Evolutionary conservation across 2,113 vertebrate species (phyloP), one percentile per base, ranked within the genome.

Genomic region (Cochlearius cochlearius): DNA sequence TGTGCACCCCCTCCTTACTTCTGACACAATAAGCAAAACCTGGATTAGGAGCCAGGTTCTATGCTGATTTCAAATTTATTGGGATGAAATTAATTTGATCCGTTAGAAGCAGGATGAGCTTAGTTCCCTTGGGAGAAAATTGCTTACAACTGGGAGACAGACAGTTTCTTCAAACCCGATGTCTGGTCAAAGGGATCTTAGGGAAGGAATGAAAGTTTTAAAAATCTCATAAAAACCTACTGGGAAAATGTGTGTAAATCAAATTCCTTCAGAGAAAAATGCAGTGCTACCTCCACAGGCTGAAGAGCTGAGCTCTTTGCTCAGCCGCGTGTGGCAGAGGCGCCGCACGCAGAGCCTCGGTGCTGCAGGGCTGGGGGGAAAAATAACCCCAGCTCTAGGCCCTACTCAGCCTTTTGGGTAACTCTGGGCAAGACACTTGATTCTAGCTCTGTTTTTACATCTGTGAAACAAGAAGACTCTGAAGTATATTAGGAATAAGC

Each of bases 291-390:
- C 18, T 59, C 19, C 80, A 43, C 2, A 45, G 50, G 21, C 36
- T 14, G 45, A 63, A 59, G 29, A 63, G 32, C 55, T 11, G 12
- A 74, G 58, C 6, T 84, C 39, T 83, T 60, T 73, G 30, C 19
- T 22, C 22, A 43, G 39, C 27, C 2, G 7, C 0, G 0, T 4
- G 25, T 34, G 56, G 56, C 63, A 76, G 38, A 90, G 19, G 53
- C 13, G n/a, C 25, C 0, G 0, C 53, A 29, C 0, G 1, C 2
- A 30, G 10, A 58, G 2, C 27, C 15, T 11, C 1, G 0, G 7
- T 29, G n/a, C 29, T 34, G 75, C 55, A 10, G 26, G 20, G 29
- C 29, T 63, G 60, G 1, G 17, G n/a, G n/a, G n/a, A n/a, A n/a
- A n/a, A n/a, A n/a, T n/a, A n/a, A n/a, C n/a, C n/a, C 12, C n/a